Percentiles rank a stretch among this genome's conserved stretches.
These are phyloP conservation scores for Sturnus vulgaris DNA, from an alignment of 2,113 vertebrate genomes.

Conservation along the genomic window DNA sequence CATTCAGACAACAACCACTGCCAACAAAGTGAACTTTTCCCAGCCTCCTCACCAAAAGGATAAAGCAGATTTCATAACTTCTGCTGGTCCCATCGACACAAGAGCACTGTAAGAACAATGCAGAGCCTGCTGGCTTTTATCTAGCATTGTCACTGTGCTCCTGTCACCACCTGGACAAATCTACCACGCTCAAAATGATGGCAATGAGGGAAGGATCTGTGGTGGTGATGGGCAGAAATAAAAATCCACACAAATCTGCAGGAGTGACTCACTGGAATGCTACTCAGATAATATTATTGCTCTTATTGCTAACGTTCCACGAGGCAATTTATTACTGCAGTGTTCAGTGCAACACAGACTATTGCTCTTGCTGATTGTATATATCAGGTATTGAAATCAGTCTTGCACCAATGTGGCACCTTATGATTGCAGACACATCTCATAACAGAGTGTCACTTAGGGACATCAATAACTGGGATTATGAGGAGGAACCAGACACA, in stretches of 20 bases:
- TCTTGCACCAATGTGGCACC: not conserved
- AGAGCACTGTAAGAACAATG: not conserved
- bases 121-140: not conserved
- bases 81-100: not conserved
- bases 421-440: constrained; percentile 30
- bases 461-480: constrained; percentile 32
- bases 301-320: constrained; percentile 26
- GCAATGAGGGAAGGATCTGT: not conserved
- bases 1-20: not conserved
- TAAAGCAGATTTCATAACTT: not conserved
- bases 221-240: not conserved
- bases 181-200: not conserved
- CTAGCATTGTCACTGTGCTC: not conserved
- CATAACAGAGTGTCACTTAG: constrained; percentile 13
- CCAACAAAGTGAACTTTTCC: not conserved
- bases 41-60: not conserved
- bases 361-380: constrained; percentile 23
- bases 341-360: not conserved
- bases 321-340: not conserved
- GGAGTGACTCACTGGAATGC: not conserved
- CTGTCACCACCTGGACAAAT: not conserved
- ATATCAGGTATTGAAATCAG: constrained; percentile 47
- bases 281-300: not conserved
- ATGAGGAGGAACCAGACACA: not conserved
- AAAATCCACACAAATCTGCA: not conserved